A percentile compares a stretch with the other conserved stretches of the same genome.
Evolutionary conservation across 2,113 vertebrate species (phyloP).

Genomic region (Crypturellus undulatus): DNA sequence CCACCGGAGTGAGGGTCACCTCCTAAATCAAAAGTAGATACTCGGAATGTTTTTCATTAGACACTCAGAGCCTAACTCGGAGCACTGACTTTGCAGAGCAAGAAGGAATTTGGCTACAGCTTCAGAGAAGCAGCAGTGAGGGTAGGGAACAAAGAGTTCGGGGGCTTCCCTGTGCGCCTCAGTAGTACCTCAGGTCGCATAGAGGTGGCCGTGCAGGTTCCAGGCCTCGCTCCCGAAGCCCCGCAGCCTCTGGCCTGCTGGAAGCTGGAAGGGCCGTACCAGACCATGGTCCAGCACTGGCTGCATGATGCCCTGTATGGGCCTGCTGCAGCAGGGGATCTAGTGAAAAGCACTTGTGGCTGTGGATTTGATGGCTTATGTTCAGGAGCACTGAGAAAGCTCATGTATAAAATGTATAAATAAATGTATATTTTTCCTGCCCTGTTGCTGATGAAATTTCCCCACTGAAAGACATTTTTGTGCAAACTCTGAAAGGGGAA

Average conservation of each 20-base stretch:
- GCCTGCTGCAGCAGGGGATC: rapidly evolving
- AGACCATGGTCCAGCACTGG: rapidly evolving
- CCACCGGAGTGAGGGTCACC: rapidly evolving
- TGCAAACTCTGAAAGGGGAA: too few species aligned
- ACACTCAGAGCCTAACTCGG: not conserved
- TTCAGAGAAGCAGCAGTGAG: rapidly evolving
- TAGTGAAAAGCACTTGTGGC: not conserved
- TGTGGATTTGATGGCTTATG: not conserved
- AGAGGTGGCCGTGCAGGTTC: rapidly evolving
- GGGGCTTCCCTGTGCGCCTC: not conserved
- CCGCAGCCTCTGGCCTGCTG: not conserved
- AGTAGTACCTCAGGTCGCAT: not conserved
- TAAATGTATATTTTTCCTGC: rapidly evolving
- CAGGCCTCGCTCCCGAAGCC: rapidly evolving
- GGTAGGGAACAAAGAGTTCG: too few species aligned
- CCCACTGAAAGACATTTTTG: rapidly evolving
- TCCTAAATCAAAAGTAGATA: not conserved
- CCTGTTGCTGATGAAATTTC: not conserved
- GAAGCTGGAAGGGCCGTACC: rapidly evolving
- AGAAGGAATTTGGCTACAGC: not conserved
- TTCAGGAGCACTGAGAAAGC: not conserved
- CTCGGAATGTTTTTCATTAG: not conserved
- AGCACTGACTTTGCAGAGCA: not conserved
- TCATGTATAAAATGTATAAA: not conserved
- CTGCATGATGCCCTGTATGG: rapidly evolving